These are phyloP conservation scores for Seriola quinqueradiata DNA, from an alignment of 2,113 vertebrate genomes.

Conservation along the genomic window DNA sequence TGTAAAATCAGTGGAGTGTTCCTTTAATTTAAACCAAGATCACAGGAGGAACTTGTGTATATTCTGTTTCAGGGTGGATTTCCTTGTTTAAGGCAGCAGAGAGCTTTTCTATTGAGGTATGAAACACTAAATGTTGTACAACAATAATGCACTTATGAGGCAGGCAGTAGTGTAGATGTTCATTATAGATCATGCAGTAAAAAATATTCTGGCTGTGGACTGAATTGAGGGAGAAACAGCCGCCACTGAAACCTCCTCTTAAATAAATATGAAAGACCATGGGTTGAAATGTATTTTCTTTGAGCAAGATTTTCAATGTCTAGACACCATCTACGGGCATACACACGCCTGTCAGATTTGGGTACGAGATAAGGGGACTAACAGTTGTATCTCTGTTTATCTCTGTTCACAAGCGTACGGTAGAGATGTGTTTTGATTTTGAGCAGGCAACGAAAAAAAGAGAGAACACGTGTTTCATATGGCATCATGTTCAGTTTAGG, in stretches of 20 bases:
- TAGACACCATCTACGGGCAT: neutral
- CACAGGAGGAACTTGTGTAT: neutral
- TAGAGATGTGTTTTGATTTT: neutral
- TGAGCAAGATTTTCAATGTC: neutral
- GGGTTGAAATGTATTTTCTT: slow-evolving; percentile 30
- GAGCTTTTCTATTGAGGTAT: slow-evolving; percentile 76
- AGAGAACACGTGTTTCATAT: slow-evolving; percentile 24
- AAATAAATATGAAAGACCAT: slow-evolving; percentile 31
- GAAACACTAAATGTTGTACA: slow-evolving; percentile 74
- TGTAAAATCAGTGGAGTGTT: neutral
- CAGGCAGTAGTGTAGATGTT: slow-evolving; percentile 67
- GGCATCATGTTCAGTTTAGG: slow-evolving; percentile 1
- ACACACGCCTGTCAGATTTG: neutral
- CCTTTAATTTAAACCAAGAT: neutral
- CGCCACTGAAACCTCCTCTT: slow-evolving; percentile 62
- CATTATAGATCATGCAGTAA: slow-evolving; percentile 61
- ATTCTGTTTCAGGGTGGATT: slow-evolving; percentile 63
- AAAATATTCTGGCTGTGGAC: slow-evolving; percentile 42
- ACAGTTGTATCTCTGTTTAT: neutral
- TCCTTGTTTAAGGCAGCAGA: slow-evolving; percentile 69
- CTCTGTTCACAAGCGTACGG: slow-evolving; percentile 7
- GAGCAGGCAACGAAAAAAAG: slow-evolving; percentile 13
- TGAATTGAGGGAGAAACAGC: slow-evolving; percentile 52
- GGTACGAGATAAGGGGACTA: neutral
- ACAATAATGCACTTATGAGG: slow-evolving; percentile 86